Percentiles rank a stretch among this genome's conserved stretches.
Conservation (phyloP, 2,797 vertebrate species). For the Gambusia yucatana region DNA sequence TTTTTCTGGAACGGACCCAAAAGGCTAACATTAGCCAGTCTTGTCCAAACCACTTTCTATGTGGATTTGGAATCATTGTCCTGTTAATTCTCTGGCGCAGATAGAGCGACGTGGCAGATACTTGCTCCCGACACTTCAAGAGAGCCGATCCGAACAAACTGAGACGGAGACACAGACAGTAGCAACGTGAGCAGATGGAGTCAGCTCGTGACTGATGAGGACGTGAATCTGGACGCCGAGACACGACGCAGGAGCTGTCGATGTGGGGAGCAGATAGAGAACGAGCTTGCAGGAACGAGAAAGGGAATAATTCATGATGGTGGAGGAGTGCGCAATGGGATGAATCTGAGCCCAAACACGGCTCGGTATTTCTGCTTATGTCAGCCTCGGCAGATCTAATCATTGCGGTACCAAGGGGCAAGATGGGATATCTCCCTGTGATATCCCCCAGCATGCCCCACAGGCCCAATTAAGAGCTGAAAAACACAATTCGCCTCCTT, state of each 20-base stretch:
- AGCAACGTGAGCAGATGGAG: conserved; percentile 18
- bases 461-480: conserved; percentile 66
- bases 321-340: conserved; percentile 24
- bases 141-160: neutral
- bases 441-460: conserved; percentile 48
- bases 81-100: neutral
- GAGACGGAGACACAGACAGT: conserved; percentile 11
- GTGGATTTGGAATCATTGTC: neutral
- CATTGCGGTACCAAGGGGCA: conserved; percentile 36
- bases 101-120: conserved; percentile 1
- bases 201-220: neutral
- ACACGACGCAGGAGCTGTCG: conserved; percentile 22
- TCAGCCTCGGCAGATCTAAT: conserved; percentile 58
- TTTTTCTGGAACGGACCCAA: neutral
- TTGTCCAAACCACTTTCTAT: neutral
- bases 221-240: conserved; percentile 17
- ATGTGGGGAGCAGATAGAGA: conserved; percentile 26
- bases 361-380: conserved; percentile 54
- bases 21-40: neutral
- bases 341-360: conserved; percentile 25
- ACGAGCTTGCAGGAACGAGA: conserved; percentile 10
- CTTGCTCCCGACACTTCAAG: conserved; percentile 19
- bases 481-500: conserved; percentile 49
- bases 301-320: conserved; percentile 66
- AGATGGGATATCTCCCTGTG: conserved; percentile 48